Conservation (phyloP, 2,888 invertebrate genomes). For the Drosophila acutilabella region DNA sequence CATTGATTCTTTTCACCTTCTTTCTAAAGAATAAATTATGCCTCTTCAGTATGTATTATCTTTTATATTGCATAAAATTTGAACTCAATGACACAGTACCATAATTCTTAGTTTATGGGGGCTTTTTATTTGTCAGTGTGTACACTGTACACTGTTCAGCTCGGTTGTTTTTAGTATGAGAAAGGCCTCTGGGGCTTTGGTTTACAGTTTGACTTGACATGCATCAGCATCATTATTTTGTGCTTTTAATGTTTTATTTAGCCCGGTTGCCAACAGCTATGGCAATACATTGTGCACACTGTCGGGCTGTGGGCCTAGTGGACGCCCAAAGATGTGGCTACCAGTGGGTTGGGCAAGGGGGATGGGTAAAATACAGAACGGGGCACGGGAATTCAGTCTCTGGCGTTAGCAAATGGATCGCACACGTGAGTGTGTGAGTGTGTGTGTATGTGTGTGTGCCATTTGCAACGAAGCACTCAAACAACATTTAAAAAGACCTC, state of each 20-base stretch:
- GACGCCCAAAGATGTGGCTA: constrained; percentile 39
- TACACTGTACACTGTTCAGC: constrained; percentile 1
- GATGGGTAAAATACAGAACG: background rate
- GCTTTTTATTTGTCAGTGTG: constrained; percentile 38
- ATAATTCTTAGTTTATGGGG: too few species aligned
- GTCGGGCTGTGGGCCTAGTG: constrained; percentile 23
- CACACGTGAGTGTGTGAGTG: constrained; percentile 43
- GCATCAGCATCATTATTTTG: constrained; percentile 78
- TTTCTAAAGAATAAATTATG: too few species aligned
- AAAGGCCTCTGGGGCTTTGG: constrained; percentile 67
- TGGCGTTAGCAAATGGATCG: constrained; percentile 49
- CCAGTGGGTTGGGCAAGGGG: background rate
- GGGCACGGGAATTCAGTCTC: constrained; percentile 41
- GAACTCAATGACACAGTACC: too few species aligned
- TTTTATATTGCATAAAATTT: too few species aligned
- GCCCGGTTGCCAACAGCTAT: constrained; percentile 67
- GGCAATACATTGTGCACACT: constrained; percentile 52
- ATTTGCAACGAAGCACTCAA: constrained; percentile 74
- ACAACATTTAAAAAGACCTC: constrained; percentile 77
- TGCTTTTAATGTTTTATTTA: constrained; percentile 78
- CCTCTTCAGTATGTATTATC: too few species aligned
- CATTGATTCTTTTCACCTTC: too few species aligned
- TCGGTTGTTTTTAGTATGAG: background rate
- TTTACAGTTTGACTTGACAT: constrained; percentile 77
- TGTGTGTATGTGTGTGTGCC: constrained; percentile 43